Base-by-base conservation (phyloP, 2,888 invertebrate genomes). In the Orchesellides sinensis region DNA sequence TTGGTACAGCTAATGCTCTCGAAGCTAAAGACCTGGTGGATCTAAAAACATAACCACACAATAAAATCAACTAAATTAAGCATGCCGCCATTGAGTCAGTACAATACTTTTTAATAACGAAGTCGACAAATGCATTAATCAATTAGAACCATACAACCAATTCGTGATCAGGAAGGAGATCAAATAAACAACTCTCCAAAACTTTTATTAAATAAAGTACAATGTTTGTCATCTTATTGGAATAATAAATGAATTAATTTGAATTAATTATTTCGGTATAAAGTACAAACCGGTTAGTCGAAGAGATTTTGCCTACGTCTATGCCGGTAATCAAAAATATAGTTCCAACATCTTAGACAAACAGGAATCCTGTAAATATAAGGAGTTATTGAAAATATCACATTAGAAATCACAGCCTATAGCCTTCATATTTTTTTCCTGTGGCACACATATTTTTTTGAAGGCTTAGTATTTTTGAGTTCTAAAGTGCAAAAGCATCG, bases 191-290 rank as follows among this genome's bases (percentile, higher is more conserved):
- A 25, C 54, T 54, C 54, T 54, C 54, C 54, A 54, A 54, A 54
- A 12, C 49, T 25, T 54, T 54, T 54, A 54, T 54, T 54, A 54
- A 54, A 54, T 54, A 54, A 23, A 25, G 25, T 25, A 54, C 54
- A 54, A 54, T n/a, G 54, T 54, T 54, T 54, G 54, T 54, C 54
- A 54, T 54, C 54, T 54, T 54, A 54, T 54, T 54, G 54, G 54
- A 54, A 54, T 54, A 54, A 23, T 47, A n/a, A 54, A 54, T 54
- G 14, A 54, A 54, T 54, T n/a, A n/a, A n/a, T n/a, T n/a, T 54
- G 54, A 54, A 54, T 23, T 54, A 54, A 54, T 54, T 54, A 54
- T 54, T 49, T 54, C 54, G 54, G 23, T 54, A 54, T 54, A 54
- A 54, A 54, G 54, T 54, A 54, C 54, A 54, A 54, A 54, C 54